phyloP scores from a whole-genome alignment of 2,888 invertebrate genomes.

The Synanthedon tipuliformis region DNA sequence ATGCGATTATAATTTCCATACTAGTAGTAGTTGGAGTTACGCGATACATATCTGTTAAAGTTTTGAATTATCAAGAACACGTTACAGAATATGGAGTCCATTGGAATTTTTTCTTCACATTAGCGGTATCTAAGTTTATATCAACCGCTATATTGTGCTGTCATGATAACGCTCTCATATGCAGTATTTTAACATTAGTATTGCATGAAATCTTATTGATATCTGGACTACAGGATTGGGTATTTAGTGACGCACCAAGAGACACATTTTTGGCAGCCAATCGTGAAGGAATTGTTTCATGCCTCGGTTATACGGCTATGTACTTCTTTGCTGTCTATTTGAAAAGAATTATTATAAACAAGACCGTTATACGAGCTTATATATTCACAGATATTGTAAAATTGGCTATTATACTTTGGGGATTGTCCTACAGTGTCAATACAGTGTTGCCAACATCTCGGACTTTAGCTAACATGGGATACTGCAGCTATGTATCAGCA shows the following conservation, averaged over 20 bases:
- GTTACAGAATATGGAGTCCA: slow-evolving; percentile 95
- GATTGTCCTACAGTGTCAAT: slow-evolving; percentile 54
- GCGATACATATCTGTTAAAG: slow-evolving; percentile 71
- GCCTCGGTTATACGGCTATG: slow-evolving; percentile 85
- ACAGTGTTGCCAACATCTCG: slow-evolving; percentile 75
- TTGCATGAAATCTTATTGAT: slow-evolving; percentile 77
- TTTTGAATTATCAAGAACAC: slow-evolving; percentile 86
- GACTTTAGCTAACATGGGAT: slow-evolving; percentile 85
- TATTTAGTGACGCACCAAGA: slow-evolving; percentile 72
- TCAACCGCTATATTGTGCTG: slow-evolving; percentile 72
- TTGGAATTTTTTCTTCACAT: slow-evolving; percentile 98
- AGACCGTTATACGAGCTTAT: slow-evolving; percentile 20
- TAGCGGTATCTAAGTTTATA: slow-evolving; percentile 84
- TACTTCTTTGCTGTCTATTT: slow-evolving; percentile 81
- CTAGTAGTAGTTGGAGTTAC: slow-evolving; percentile 71
- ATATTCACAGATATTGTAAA: slow-evolving; percentile 19
- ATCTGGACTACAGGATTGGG: slow-evolving; percentile 76
- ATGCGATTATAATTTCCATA: slow-evolving; percentile 38
- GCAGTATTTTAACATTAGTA: slow-evolving; percentile 67
- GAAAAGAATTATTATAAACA: slow-evolving; percentile 63
- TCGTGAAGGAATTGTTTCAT: slow-evolving; percentile 90
- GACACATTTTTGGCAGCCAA: slow-evolving; percentile 81
- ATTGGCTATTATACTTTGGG: slow-evolving; percentile 39
- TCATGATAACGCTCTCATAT: slow-evolving; percentile 61
- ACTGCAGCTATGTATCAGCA: slow-evolving; percentile 81